Evolutionary conservation across 2,888 invertebrate species (phyloP).

Genomic region (Hylaea fasciaria): DNA sequence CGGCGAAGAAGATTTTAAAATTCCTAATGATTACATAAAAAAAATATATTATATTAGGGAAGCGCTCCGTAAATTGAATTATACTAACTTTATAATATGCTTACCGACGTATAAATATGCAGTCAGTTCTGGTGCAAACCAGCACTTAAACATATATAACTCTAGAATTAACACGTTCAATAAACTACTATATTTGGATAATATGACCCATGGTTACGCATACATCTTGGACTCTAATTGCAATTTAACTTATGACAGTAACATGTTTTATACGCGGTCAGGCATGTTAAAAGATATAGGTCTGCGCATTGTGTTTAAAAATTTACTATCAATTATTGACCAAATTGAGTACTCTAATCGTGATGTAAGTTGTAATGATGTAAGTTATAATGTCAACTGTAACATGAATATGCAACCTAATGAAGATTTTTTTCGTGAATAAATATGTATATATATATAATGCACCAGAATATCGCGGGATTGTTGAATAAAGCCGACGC

Average conservation of each 20-base stretch:
- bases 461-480: background rate
- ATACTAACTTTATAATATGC: background rate
- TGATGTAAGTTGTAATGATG: no score
- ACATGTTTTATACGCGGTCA: background rate
- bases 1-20: background rate
- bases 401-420: background rate
- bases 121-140: no score
- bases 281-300: background rate
- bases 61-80: background rate
- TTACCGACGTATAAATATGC: background rate
- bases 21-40: background rate
- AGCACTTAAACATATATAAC: constrained; percentile 1
- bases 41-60: background rate
- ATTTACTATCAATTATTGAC: background rate
- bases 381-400: background rate
- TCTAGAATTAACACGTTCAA: background rate
- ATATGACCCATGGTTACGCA: background rate
- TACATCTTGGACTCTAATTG: background rate
- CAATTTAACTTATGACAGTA: background rate
- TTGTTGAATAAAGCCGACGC: background rate
- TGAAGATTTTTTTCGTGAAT: background rate
- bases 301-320: background rate
- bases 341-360: background rate
- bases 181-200: background rate
- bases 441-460: background rate